phyloP scores from a whole-genome alignment of 2,888 invertebrate genomes.

The Pycnomerus fuliginosus region DNA sequence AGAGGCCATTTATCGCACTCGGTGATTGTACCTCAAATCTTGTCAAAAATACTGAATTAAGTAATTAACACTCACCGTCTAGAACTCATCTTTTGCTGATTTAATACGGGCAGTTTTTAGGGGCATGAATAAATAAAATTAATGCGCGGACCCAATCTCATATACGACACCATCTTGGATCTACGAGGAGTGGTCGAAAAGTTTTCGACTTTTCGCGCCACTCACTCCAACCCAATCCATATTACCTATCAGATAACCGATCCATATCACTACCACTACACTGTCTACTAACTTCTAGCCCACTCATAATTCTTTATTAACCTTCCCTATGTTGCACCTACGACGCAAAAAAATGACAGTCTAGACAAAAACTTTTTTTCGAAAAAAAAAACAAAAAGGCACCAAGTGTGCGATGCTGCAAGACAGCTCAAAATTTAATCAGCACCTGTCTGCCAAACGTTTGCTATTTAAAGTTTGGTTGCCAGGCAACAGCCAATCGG shows the following conservation, averaged over 20 bases:
- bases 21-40: constrained; percentile 3
- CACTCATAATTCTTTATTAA: too few species aligned
- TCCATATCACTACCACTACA: too few species aligned
- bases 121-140: constrained; percentile 33
- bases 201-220: constrained; percentile 10
- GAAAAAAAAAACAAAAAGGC: too few species aligned
- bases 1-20: constrained; percentile 6
- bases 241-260: constrained; percentile 1
- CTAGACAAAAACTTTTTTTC: neutral
- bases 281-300: too few species aligned
- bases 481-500: too few species aligned
- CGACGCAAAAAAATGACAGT: neutral
- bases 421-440: too few species aligned
- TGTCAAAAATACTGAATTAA: neutral
- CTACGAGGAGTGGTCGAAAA: constrained; percentile 28
- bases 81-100: constrained; percentile 41
- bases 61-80: constrained; percentile 40
- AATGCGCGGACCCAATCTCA: constrained; percentile 31
- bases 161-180: constrained; percentile 45
- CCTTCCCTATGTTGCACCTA: too few species aligned
- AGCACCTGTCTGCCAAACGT: too few species aligned
- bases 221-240: constrained; percentile 4
- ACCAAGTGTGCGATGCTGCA: too few species aligned
- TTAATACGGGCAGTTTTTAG: constrained; percentile 26
- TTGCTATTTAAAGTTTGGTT: too few species aligned